Conservation (phyloP, 2,797 vertebrate species). For the Acanthurus lineatus region DNA sequence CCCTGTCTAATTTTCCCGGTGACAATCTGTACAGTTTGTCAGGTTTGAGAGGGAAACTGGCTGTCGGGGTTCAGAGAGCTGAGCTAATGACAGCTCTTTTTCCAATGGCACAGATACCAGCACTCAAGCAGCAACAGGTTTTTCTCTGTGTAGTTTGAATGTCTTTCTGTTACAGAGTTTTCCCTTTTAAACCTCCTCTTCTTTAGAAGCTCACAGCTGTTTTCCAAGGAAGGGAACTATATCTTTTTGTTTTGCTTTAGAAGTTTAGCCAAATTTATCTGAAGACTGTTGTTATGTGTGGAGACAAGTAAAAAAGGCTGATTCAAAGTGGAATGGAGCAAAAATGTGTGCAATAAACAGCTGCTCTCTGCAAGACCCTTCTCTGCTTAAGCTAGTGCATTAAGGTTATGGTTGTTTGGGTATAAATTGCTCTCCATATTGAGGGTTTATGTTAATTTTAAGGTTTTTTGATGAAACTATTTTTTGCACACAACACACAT, state of each 20-base stretch:
- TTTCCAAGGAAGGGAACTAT: conserved; percentile 67
- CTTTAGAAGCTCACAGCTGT: conserved; percentile 67
- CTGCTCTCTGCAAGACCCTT: conserved; percentile 23
- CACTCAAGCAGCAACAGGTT: conserved; percentile 78
- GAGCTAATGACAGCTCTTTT: conserved; percentile 73
- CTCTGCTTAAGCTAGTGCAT: conserved; percentile 11
- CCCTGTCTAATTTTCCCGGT: conserved; percentile 52
- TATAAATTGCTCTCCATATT: neutral
- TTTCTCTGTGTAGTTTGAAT: conserved; percentile 24
- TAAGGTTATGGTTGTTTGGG: conserved; percentile 13
- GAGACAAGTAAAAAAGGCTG: conserved; percentile 45
- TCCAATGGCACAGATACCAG: conserved; percentile 48
- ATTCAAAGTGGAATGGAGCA: conserved; percentile 25
- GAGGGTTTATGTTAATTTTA: neutral
- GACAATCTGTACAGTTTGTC: conserved; percentile 39
- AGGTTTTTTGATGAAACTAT: neutral
- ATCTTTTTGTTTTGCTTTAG: conserved; percentile 61
- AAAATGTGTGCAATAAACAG: conserved; percentile 20
- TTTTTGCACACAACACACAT: neutral
- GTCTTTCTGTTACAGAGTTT: conserved; percentile 32
- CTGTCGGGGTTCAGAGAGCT: conserved; percentile 50
- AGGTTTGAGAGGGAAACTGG: conserved; percentile 39
- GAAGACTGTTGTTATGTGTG: conserved; percentile 64
- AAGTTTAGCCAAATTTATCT: conserved; percentile 51
- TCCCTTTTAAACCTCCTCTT: conserved; percentile 49